Evolutionary conservation across 2,888 invertebrate species (phyloP).

Genomic region (Troides aeacus): DNA sequence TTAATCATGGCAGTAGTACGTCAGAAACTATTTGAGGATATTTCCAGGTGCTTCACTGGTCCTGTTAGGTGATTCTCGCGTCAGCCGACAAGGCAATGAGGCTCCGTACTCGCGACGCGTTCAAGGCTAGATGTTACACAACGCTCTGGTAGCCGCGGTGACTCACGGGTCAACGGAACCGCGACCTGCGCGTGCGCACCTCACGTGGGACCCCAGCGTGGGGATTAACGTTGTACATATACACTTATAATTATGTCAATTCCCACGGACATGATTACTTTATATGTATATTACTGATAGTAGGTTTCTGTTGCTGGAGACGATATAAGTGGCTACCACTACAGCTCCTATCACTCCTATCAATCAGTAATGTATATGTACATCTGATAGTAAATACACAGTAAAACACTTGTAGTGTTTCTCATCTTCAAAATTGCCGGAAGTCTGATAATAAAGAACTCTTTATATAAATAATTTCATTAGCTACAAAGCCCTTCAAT

Average conservation of each 20-base stretch:
- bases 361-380: too few species aligned
- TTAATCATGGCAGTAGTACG: too few species aligned
- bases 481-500: too few species aligned
- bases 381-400: too few species aligned
- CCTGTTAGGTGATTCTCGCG: slow-evolving; percentile 13
- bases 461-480: slow-evolving; percentile 1
- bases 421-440: too few species aligned
- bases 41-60: slow-evolving; percentile 2
- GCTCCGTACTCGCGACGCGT: slow-evolving; percentile 21
- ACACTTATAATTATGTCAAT: slow-evolving; percentile 17
- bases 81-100: slow-evolving; percentile 17
- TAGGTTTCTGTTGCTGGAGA: too few species aligned
- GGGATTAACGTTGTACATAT: slow-evolving; percentile 29
- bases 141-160: slow-evolving; percentile 36
- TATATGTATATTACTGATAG: too few species aligned
- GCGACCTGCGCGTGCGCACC: slow-evolving; percentile 46
- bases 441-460: too few species aligned
- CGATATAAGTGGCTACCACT: too few species aligned
- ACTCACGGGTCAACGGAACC: slow-evolving; percentile 56
- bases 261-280: neutral
- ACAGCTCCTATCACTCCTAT: too few species aligned
- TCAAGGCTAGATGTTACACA: slow-evolving; percentile 36
- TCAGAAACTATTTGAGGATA: neutral
- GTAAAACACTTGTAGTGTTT: too few species aligned
- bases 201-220: slow-evolving; percentile 31